Evolutionary conservation across 2,797 vertebrate species (phyloP).

Genomic region (Sparidentex hasta): DNA sequence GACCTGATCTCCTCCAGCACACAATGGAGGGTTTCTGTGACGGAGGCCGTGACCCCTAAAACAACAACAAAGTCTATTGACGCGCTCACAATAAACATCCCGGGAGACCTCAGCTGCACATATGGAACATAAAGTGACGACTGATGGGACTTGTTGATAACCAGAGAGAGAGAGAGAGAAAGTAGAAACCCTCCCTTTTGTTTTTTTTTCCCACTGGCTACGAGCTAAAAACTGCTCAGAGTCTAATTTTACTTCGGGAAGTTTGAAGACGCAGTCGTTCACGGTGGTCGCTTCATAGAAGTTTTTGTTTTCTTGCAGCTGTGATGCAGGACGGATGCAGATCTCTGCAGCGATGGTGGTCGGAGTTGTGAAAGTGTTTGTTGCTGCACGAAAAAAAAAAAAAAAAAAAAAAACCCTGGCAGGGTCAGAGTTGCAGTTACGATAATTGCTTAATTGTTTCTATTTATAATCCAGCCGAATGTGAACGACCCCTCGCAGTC

Average conservation of each 20-base stretch:
- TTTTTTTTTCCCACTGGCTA: neutral
- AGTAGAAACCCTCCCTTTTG: conserved; percentile 16
- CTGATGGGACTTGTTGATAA: conserved; percentile 70
- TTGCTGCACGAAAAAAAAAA: conserved; percentile 13
- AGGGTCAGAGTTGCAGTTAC: conserved; percentile 47
- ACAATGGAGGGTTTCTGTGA: conserved; percentile 75
- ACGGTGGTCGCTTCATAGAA: neutral
- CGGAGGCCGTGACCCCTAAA: conserved; percentile 68
- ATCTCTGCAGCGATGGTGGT: conserved; percentile 21
- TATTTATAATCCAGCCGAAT: conserved; percentile 42
- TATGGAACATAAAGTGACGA: conserved; percentile 36
- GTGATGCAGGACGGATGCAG: conserved; percentile 21
- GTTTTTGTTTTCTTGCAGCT: neutral
- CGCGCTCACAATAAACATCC: conserved; percentile 75
- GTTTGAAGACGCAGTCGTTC: neutral
- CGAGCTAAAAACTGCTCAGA: neutral
- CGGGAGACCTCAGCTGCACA: conserved; percentile 56
- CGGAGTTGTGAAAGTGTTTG: conserved; percentile 18
- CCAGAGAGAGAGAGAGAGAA: conserved; percentile 13
- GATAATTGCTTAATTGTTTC: conserved; percentile 59
- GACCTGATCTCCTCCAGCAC: conserved; percentile 39
- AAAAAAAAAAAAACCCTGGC: neutral
- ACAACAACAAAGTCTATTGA: conserved; percentile 79
- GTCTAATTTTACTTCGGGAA: neutral
- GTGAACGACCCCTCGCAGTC: conserved; percentile 16